phyloP scores from a whole-genome alignment of 2,888 invertebrate species.

The Aphrophora alni region DNA sequence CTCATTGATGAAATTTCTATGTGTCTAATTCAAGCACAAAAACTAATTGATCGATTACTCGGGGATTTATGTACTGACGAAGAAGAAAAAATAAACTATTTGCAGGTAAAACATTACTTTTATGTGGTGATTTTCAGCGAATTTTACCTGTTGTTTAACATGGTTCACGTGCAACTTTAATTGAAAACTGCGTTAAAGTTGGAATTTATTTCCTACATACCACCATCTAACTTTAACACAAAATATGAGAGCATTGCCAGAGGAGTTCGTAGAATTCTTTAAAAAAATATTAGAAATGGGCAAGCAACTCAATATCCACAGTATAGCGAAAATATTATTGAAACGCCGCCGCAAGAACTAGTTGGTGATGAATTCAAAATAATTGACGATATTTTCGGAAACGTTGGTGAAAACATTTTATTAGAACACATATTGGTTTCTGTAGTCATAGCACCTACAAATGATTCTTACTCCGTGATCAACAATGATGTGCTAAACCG shows the following conservation, averaged over 20 bases:
- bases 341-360: not conserved
- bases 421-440: constrained; percentile 15
- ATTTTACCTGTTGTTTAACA: constrained; percentile 11
- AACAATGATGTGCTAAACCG: constrained; percentile 10
- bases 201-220: not conserved
- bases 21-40: not conserved
- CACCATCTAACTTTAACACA: constrained; percentile 7
- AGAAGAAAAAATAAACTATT: constrained; percentile 16
- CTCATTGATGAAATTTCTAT: constrained; percentile 14
- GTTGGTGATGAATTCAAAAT: constrained; percentile 12
- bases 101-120: constrained; percentile 9
- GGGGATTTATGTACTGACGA: constrained; percentile 6
- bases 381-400: constrained; percentile 17
- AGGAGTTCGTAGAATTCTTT: not conserved
- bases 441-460: constrained; percentile 11
- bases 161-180: constrained; percentile 7
- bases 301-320: constrained; percentile 8
- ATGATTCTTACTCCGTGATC: constrained; percentile 16
- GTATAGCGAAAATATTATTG: constrained; percentile 12
- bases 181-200: constrained; percentile 10
- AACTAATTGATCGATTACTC: not conserved
- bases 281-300: not conserved
- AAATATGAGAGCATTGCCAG: constrained; percentile 7
- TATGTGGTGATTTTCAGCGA: constrained; percentile 7
- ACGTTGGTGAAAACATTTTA: constrained; percentile 19